Percentiles rank a stretch among this genome's conserved stretches.
Conservation (phyloP, 2,797 vertebrate genomes). For the Pseudochirops cupreus region DNA sequence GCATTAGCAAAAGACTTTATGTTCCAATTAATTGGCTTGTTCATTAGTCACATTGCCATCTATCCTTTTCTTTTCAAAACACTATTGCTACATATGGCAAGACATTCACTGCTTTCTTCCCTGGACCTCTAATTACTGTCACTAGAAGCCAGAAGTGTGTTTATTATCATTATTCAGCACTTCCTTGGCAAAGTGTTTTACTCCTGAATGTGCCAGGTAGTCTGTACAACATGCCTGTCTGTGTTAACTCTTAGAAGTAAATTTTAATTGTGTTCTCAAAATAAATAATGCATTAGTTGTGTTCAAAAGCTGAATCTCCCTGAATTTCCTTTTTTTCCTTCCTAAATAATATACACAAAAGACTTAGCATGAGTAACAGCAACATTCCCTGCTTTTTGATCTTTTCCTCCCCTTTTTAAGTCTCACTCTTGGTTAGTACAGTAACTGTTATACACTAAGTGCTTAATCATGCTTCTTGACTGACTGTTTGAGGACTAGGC, state of each 20-base stretch:
- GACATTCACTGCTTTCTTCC: neutral
- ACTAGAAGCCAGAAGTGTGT: neutral
- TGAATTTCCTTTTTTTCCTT: neutral
- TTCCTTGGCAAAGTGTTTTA: neutral
- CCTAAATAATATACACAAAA: neutral
- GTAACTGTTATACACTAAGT: neutral
- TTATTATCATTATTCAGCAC: neutral
- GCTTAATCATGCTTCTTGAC: neutral
- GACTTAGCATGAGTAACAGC: neutral
- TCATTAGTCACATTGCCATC: neutral
- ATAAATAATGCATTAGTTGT: neutral
- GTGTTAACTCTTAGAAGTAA: constrained; percentile 4
- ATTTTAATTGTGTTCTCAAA: neutral
- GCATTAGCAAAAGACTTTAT: neutral
- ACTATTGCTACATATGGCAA: neutral
- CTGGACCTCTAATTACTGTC: neutral
- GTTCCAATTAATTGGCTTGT: neutral
- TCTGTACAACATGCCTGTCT: constrained; percentile 16
- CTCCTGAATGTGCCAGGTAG: neutral
- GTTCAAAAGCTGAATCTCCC: neutral
- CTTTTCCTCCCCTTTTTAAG: neutral
- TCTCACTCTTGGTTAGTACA: neutral
- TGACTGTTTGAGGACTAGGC: neutral
- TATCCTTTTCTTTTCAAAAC: neutral
- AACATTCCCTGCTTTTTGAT: neutral